Evolutionary conservation across 2,888 invertebrate genomes (phyloP).

Genomic region (Cantharis lateralis): DNA sequence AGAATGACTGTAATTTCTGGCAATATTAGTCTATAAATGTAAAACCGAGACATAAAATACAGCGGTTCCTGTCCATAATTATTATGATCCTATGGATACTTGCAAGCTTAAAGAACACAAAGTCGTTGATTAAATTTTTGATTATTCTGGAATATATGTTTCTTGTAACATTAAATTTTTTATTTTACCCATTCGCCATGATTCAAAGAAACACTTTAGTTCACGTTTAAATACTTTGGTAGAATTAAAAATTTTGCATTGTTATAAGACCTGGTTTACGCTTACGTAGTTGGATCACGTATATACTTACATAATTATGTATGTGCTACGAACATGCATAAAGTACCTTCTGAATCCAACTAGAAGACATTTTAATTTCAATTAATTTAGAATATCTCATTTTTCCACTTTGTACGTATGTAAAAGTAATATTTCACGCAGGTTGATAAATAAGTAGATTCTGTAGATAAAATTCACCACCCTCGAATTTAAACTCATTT

Average conservation of each 20-base stretch:
- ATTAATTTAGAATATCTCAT: not conserved
- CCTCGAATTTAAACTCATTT: not conserved
- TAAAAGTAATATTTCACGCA: not conserved
- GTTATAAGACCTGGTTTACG: not conserved
- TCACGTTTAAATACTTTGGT: not conserved
- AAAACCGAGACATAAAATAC: slow-evolving; percentile 37
- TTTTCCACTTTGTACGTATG: not conserved
- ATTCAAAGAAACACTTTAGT: not conserved
- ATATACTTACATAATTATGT: not conserved
- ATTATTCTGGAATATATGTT: not conserved
- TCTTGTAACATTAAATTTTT: not conserved
- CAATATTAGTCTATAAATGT: slow-evolving; percentile 36
- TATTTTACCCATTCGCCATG: not conserved
- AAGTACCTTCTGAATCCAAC: not conserved
- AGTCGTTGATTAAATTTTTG: not conserved
- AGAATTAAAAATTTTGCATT: not conserved
- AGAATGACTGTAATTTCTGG: slow-evolving; percentile 26
- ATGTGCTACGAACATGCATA: not conserved
- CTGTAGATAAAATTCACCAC: not conserved
- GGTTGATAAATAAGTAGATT: not conserved
- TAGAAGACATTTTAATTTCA: not conserved
- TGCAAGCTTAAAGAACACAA: not conserved
- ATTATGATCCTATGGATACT: slow-evolving; percentile 26
- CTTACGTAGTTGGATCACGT: not conserved
- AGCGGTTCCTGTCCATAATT: slow-evolving; percentile 37